Evolutionary conservation across 2,888 invertebrate genomes (phyloP).

Genomic region (Gisinianus flammeolus): DNA sequence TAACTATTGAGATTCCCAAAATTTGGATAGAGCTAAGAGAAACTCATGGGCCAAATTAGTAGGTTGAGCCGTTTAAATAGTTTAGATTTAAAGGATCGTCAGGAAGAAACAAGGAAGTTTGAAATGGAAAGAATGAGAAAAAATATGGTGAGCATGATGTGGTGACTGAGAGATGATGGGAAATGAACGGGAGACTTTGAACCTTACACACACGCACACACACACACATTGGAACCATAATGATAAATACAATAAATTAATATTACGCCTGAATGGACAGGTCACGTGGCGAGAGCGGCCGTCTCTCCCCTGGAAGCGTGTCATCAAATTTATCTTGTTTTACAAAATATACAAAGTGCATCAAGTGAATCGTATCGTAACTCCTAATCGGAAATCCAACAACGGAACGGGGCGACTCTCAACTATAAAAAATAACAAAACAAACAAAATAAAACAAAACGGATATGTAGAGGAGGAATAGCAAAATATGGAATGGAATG

Average conservation of each 20-base stretch:
- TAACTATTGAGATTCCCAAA: no score
- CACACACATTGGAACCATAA: no score
- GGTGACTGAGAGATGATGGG: background rate
- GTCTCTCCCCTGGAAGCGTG: constrained; percentile 21
- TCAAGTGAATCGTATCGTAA: constrained; percentile 18
- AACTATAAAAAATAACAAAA: background rate
- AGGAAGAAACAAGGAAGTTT: background rate
- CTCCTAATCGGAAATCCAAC: background rate
- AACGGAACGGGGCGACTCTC: no score
- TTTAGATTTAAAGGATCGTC: no score
- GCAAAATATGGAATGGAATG: background rate
- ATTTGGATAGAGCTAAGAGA: no score
- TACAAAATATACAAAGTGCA: constrained; percentile 9
- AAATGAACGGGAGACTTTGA: background rate
- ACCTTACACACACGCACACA: background rate
- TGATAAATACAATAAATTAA: constrained; percentile 34
- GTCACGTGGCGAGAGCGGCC: constrained; percentile 20
- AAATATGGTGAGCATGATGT: background rate
- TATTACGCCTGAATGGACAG: constrained; percentile 12
- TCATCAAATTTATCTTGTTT: constrained; percentile 39
- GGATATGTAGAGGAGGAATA: background rate
- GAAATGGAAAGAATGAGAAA: background rate
- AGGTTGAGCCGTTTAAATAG: no score
- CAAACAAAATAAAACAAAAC: background rate
- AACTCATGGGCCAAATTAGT: no score